Evolutionary conservation across 2,113 vertebrate species (phyloP).

Genomic region (Halcyon malimbica): DNA sequence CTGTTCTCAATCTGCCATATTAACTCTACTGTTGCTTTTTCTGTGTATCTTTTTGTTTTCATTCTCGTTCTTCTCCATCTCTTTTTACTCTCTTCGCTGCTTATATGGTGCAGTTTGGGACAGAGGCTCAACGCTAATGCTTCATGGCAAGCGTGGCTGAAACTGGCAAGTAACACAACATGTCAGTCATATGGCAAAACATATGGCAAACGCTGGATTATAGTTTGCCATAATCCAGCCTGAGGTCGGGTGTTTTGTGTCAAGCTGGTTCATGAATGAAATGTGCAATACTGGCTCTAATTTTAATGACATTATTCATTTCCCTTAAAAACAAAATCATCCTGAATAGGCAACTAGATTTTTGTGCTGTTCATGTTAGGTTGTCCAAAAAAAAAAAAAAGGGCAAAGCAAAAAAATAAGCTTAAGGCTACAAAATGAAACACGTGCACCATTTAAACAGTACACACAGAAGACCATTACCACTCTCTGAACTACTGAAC

Average conservation of each 20-base stretch:
- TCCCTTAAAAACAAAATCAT: slow-evolving; percentile 1
- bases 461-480: neutral
- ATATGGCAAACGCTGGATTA: slow-evolving; percentile 77
- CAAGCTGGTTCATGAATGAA: slow-evolving; percentile 32
- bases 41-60: slow-evolving; percentile 66
- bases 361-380: neutral
- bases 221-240: slow-evolving; percentile 68
- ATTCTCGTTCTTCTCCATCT: slow-evolving; percentile 53
- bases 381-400: neutral
- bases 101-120: slow-evolving; percentile 75
- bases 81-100: slow-evolving; percentile 63
- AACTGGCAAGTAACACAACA: slow-evolving; percentile 82
- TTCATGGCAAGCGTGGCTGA: slow-evolving; percentile 80
- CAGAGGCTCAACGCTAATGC: slow-evolving; percentile 75
- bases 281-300: neutral
- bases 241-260: slow-evolving; percentile 36
- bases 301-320: slow-evolving; percentile 23
- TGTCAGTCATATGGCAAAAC: slow-evolving; percentile 73
- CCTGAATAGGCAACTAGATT: neutral
- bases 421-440: neutral
- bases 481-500: neutral
- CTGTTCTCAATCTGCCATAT: slow-evolving; percentile 60
- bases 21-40: slow-evolving; percentile 67
- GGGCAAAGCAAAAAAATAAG: neutral
- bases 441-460: neutral